Percentiles rank a stretch among this genome's conserved stretches.
These are phyloP conservation scores for Guaruba guarouba DNA, from an alignment of 2,113 vertebrate species.

Conservation along the genomic window DNA sequence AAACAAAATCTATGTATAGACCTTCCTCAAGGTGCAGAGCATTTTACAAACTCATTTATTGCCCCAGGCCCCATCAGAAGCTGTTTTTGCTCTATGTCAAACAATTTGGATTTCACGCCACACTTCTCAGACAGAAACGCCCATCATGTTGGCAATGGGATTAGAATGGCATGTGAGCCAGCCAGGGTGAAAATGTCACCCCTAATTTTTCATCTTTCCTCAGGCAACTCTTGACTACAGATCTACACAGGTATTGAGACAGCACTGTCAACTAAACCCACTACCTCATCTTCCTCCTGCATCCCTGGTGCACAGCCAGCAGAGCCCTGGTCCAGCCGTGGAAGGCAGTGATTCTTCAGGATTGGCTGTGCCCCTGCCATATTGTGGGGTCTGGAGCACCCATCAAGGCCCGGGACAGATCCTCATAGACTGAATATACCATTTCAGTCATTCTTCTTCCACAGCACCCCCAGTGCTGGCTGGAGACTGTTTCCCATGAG, in stretches of 20 bases:
- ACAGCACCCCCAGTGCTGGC: neutral
- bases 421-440: accelerated
- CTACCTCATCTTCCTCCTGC: neutral
- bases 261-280: neutral
- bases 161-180: slow-evolving; percentile 66
- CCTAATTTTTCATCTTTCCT: slow-evolving; percentile 71
- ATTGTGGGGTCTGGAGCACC: neutral
- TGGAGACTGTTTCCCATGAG: neutral
- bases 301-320: neutral
- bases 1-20: neutral
- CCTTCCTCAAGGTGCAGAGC: neutral
- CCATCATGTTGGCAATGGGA: slow-evolving; percentile 41
- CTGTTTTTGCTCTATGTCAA: neutral
- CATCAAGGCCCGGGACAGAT: neutral
- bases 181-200: slow-evolving; percentile 59
- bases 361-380: neutral
- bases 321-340: neutral
- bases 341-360: neutral
- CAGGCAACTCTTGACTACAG: slow-evolving; percentile 58
- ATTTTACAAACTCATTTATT: slow-evolving; percentile 35
- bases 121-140: neutral
- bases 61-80: neutral
- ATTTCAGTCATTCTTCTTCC: neutral
- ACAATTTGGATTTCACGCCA: neutral
- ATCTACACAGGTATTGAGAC: slow-evolving; percentile 58